These are phyloP conservation scores for Stenolophus ochropezus DNA, from an alignment of 2,888 invertebrate genomes.

Conservation along the genomic window DNA sequence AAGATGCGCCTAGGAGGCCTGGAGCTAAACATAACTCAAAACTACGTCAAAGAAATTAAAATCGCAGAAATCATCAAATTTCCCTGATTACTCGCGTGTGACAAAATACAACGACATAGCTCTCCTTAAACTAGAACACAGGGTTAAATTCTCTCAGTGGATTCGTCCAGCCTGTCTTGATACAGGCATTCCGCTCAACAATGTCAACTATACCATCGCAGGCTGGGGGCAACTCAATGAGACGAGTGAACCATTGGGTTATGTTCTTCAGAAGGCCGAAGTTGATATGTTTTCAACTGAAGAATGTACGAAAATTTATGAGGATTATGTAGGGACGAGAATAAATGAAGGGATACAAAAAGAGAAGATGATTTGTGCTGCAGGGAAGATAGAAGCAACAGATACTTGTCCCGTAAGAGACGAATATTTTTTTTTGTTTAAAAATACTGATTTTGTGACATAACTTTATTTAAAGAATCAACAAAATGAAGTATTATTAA, in stretches of 20 bases:
- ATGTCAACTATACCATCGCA: background rate
- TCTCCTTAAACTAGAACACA: constrained; percentile 68
- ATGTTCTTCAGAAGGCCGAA: background rate
- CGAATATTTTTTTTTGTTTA: background rate
- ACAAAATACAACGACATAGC: constrained; percentile 72
- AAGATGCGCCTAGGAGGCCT: constrained; percentile 71
- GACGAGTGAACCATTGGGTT: background rate
- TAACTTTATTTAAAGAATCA: background rate
- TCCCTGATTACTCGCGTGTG: constrained; percentile 68
- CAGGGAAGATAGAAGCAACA: constrained; percentile 10
- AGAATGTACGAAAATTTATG: background rate
- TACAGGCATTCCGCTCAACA: background rate
- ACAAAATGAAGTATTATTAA: too few relatives aligned
- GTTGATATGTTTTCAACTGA: background rate
- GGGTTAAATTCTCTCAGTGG: constrained; percentile 68
- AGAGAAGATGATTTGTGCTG: constrained; percentile 57
- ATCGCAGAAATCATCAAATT: constrained; percentile 65
- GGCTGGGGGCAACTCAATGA: background rate
- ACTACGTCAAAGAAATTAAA: constrained; percentile 67
- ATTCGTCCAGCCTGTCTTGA: constrained; percentile 71
- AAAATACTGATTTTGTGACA: background rate
- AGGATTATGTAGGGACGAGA: background rate
- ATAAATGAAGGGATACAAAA: constrained; percentile 51
- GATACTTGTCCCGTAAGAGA: constrained; percentile 54
- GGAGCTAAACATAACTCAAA: constrained; percentile 67